These are phyloP conservation scores for Nectonema munidae DNA, from an alignment of 2,888 invertebrate species.

Conservation along the genomic window DNA sequence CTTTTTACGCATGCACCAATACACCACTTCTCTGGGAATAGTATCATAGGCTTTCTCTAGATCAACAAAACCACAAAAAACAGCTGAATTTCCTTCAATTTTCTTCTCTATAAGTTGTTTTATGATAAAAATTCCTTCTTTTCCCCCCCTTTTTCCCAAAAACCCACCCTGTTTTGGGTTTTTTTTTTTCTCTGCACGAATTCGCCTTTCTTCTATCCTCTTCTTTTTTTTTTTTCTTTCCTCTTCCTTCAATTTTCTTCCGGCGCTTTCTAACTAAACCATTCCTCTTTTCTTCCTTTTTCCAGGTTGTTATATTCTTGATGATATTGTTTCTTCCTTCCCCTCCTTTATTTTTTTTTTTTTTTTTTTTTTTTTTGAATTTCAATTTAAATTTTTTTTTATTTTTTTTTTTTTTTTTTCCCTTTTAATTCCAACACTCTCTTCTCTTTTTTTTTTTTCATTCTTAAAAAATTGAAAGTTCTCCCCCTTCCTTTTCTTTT, in stretches of 20 bases:
- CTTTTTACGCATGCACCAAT: no score
- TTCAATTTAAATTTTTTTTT: no score
- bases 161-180: conserved; percentile 6
- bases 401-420: conserved; percentile 9
- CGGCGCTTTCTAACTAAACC: conserved; percentile 14
- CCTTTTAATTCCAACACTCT: not conserved
- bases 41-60: no score
- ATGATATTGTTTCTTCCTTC: not conserved
- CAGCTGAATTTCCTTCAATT: no score
- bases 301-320: conserved; percentile 8
- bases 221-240: not conserved
- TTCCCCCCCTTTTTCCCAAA: conserved; percentile 1
- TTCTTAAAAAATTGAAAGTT: not conserved
- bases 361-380: no score
- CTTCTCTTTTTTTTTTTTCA: conserved; percentile 8
- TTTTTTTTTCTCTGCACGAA: conserved; percentile 1
- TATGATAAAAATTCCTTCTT: conserved; percentile 9
- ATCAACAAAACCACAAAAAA: no score
- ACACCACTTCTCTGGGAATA: no score
- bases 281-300: conserved; percentile 15
- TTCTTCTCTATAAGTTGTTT: no score
- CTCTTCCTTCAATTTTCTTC: conserved; percentile 10
- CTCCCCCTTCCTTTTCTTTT: conserved; percentile 1
- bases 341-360: conserved; percentile 10
- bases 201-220: conserved; percentile 9